Base-by-base conservation (phyloP, 2,888 invertebrate genomes). In the Lithophane leautieri region DNA sequence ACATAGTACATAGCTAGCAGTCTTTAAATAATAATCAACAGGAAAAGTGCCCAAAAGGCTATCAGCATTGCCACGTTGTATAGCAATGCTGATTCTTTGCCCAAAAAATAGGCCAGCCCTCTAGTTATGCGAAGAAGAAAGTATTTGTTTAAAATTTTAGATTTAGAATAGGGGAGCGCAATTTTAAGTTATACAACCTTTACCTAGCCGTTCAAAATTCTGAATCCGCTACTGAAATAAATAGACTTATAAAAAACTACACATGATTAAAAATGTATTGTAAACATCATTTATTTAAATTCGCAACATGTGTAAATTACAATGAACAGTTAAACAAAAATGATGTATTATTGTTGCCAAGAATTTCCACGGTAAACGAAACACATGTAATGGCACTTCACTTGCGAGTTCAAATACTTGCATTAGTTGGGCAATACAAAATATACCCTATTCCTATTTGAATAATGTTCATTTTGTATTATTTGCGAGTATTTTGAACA, bases 261-360 rank as follows among this genome's bases (percentile, higher is more conserved):
- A 58, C 77, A 73, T 73, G 65, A 52, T 80, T 58, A 44, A 40
- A 56, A 65, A 81, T 76, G 11, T 44, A 58, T 52, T 56, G 19
- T 62, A 50, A 58, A 44, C 25, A 34, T 52, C n/a, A 16, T 34
- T 58, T 70, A 19, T 62, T 22, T 22, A 25, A n/a, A 34, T 58
- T 66, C 16, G 34, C 22, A 56, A 50, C 61, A 66, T 42, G 25
- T 75, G 62, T 68, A 47, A 75, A 75, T 50, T 61, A 11, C 11
- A 65, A 47, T 69, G 4, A n/a, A 52, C 44, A 65, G 44, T 16
- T 63, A 52, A 70, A 42, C 52, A 70, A 62, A 62, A 73, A 62
- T 81, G 1, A 58, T 47, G 56, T 82, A 54, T 68, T 73, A 58
- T 47, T 61, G 47, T 60, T 70, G 83, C 61, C 66, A 67, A 82